A percentile compares a stretch with the other conserved stretches of the same genome.
phyloP scores from a whole-genome alignment of 2,888 invertebrate genomes.

The Lordiphosa andalusiaca region DNA sequence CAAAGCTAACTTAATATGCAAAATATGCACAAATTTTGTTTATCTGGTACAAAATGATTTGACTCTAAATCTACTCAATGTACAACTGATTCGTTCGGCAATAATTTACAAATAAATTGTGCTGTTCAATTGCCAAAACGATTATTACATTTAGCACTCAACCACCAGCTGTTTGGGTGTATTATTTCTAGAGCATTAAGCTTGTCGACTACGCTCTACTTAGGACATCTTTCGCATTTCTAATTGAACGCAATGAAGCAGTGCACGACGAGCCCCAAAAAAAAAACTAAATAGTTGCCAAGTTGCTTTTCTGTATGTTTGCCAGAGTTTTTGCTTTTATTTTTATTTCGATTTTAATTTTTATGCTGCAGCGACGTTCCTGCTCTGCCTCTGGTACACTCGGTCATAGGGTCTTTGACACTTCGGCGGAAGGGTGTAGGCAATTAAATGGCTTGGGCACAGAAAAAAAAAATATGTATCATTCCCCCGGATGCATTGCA shows the following conservation, averaged over 20 bases:
- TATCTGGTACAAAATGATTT: too few relatives aligned
- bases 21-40: too few relatives aligned
- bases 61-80: too few relatives aligned
- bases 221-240: conserved; percentile 5
- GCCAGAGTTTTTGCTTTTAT: conserved; percentile 14
- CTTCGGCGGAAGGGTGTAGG: conserved; percentile 36
- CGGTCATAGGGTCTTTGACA: conserved; percentile 80
- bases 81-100: too few relatives aligned
- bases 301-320: conserved; percentile 37
- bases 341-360: conserved; percentile 26
- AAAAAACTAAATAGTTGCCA: conserved; percentile 60
- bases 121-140: too few relatives aligned
- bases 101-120: too few relatives aligned
- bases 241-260: conserved; percentile 49
- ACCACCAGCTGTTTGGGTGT: too few relatives aligned
- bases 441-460: conserved; percentile 56
- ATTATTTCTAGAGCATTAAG: too few relatives aligned
- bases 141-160: too few relatives aligned
- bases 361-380: conserved; percentile 2
- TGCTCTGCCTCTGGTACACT: conserved; percentile 62
- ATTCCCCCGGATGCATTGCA: conserved; percentile 63
- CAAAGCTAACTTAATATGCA: too few relatives aligned
- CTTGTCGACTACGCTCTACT: too few relatives aligned
- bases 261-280: conserved; percentile 37
- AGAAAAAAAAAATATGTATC: conserved; percentile 41